Base-by-base conservation (phyloP, 2,888 invertebrate species). In the Andrena trimmerana region DNA sequence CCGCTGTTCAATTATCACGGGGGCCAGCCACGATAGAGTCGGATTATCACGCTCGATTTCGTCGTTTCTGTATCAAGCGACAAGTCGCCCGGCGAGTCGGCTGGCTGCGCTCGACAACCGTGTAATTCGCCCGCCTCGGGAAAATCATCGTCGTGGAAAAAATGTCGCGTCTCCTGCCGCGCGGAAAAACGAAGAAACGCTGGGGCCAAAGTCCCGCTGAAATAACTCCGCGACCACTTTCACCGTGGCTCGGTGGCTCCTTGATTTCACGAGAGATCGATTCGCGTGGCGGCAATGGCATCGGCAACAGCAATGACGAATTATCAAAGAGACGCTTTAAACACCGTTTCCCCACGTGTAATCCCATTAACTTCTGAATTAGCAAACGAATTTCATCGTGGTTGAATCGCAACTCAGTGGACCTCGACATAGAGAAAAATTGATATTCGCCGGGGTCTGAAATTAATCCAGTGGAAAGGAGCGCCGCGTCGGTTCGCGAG, bases 71-170 rank as follows among this genome's bases (percentile, higher is more conserved):
- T 87, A 86, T 90, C 88, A 88, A 91, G 85, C 89, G 89, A 89
- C 87, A 83, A 88, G 86, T 82, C 78, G 57, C 81, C 71, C 65
- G 78, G 63, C 77, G 76, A 80, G 86, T 78, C 82, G 33, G 59
- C 80, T 57, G 24, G 83, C 92, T 93, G 93, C 88, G 82, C 59
- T 88, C 92, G 93, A 94, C 93, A 94, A 91, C 86, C 93, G 93
- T 93, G 91, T 93, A 93, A 94, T 93, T 93, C 92, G 91, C 85
- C 90, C 86, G 90, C 89, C 90, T 81, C 88, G 89, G 86, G 81
- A 88, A 42, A 90, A 85, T 86, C 90, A 90, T 89, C 92, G 89
- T 88, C 85, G 89, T 84, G 92, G 90, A 92, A 92, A 90, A 91
- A 91, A 89, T 83, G 89, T 89, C 88, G 83, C 78, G 80, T 33